Conservation (phyloP, 2,113 vertebrate species). For the Probosciger aterrimus region DNA sequence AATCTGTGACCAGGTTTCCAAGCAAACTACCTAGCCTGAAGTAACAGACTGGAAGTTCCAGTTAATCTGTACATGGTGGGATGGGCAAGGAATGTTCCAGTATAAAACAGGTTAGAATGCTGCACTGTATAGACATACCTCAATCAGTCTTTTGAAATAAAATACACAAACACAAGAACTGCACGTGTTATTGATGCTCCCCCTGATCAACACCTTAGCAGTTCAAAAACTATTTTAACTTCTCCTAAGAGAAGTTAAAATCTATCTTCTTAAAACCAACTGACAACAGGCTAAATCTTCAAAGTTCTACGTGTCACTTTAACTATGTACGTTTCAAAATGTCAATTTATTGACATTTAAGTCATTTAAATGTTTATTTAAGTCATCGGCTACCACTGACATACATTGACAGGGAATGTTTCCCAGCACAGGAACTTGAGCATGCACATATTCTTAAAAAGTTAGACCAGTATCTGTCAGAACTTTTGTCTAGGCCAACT, state of each 20-base stretch:
- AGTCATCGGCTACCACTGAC: not conserved
- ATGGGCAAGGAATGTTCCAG: not conserved
- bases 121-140: rapidly evolving
- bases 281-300: not conserved
- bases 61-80: not conserved
- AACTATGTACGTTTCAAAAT: not conserved
- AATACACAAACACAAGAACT: not conserved
- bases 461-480: not conserved
- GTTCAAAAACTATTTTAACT: not conserved
- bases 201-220: not conserved
- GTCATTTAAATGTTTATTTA: not conserved
- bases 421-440: not conserved
- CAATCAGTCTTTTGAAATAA: not conserved
- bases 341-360: too few relatives aligned
- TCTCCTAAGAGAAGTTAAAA: not conserved
- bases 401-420: not conserved
- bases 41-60: not conserved
- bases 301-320: not conserved
- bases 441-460: not conserved
- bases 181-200: not conserved
- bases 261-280: not conserved
- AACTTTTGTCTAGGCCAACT: not conserved
- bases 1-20: not conserved
- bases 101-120: not conserved
- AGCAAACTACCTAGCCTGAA: not conserved